Base-by-base conservation (phyloP, 2,888 invertebrate genomes). In the Heterodera filipjevi region DNA sequence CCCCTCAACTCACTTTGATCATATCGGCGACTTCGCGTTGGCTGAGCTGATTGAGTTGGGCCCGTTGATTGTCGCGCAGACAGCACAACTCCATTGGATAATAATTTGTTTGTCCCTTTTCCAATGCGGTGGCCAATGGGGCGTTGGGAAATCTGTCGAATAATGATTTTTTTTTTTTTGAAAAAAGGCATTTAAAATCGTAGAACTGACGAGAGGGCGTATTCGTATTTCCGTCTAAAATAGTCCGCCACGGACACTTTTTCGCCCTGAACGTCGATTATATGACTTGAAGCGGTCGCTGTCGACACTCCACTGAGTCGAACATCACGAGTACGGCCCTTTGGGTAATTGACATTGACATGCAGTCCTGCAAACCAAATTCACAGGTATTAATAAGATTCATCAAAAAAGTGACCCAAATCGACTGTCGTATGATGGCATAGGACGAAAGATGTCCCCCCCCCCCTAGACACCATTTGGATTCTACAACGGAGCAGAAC, bases 61-160 rank as follows among this genome's bases (percentile, higher is more conserved):
- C 79, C 16, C 79, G 79, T 30, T 79, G 79, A 66, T 71, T 64
- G 77, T 77, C 77, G 44, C 74, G 68, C 49, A 80, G 75, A n/a
- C 35, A 53, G 72, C 81, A 81, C 10, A 80, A 44, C 33, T 81
- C 81, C 76, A 81, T 72, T 30, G 81, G 81, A 30, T 81, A 81
- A 66, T 68, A 80, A 72, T 80, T 81, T 30, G 74, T 73, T 16
- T 75, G 79, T 22, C 70, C 79, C 3, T 66, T 59, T 32, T 78
- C 71, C 32, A 53, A 39, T 12, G 71, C 77, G 5, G 77, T 77
- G 16, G 77, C 79, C 32, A 79, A 64, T 27, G 79, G 79, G 3
- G 79, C 79, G 39, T 66, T 66, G n/a, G 77, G 79, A 8, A 19
- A 77, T 46, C 79, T 78, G 46, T 32, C 27, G 30, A 32, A 64